Evolutionary conservation across 2,797 vertebrate species (phyloP).

Genomic region (Pseudocheirus occidentalis): DNA sequence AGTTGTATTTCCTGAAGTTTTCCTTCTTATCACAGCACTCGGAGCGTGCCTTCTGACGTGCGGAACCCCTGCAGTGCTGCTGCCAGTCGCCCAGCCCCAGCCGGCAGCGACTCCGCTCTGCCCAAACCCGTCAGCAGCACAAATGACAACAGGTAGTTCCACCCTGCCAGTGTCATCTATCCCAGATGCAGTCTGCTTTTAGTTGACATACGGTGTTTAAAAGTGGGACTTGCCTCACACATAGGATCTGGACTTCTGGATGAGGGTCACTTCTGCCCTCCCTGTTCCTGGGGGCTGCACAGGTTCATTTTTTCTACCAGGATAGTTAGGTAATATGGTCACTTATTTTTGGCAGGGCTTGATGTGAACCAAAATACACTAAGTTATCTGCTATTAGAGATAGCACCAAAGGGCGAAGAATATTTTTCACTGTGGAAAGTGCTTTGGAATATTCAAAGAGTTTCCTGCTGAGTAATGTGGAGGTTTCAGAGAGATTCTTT

Average conservation of each 20-base stretch:
- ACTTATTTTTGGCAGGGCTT: background rate
- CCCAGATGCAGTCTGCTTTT: conserved; percentile 17
- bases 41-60: conserved; percentile 92
- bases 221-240: background rate
- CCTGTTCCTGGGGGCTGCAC: background rate
- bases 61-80: conserved; percentile 92
- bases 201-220: background rate
- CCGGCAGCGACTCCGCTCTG: conserved; percentile 89
- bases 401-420: background rate
- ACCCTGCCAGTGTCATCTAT: conserved; percentile 59
- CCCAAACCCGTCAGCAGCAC: conserved; percentile 91
- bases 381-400: background rate
- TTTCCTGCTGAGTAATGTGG: background rate
- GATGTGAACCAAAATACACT: background rate
- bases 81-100: conserved; percentile 88
- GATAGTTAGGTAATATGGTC: background rate
- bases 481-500: background rate
- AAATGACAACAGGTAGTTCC: conserved; percentile 95
- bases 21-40: conserved; percentile 92
- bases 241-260: background rate
- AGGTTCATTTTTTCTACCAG: background rate
- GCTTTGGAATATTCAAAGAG: fast-evolving
- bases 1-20: conserved; percentile 85
- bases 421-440: background rate
- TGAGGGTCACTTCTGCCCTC: background rate